Base-by-base conservation (phyloP, 2,113 vertebrate species). In the Brachypteracias leptosomus region DNA sequence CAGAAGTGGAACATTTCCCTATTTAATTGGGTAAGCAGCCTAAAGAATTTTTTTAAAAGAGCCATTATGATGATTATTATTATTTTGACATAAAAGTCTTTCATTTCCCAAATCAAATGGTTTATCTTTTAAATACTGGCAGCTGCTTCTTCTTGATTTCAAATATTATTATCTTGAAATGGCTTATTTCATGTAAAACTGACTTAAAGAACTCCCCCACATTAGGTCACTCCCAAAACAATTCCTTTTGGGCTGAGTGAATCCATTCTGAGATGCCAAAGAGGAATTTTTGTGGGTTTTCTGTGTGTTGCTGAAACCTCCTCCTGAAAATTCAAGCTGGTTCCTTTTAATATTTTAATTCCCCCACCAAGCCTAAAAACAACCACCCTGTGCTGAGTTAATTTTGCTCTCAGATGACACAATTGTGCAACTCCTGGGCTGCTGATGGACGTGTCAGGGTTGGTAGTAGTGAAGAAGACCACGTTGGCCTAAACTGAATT, bases 321-420 rank as follows among this genome's bases (percentile, higher is more conserved):
- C 55, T 85, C 77, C 49, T 87, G 67, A 83, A 95, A 79, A 87
- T 44, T 68, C 66, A 90, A 92, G 38, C 55, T 78, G 82, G 11
- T 92, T 70, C n/a, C 82, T 83, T 83, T 42, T 78, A 65, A 94
- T 68, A 35, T 74, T 84, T 84, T 79, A 73, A 83, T 83, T 92
- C 55, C 49, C 51, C 28, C 61, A 83, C 20, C 38, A 65, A 90
- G 31, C 26, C n/a, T 74, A 52, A 74, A 92, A 87, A 54, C 42
- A 86, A 35, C 54, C 13, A n/a, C 29, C 8, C 35, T 70, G 54
- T 44, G 49, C 82, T 49, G 72, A 63, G 11, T 20, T 74, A 38
- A 38, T 79, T 83, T 49, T 70, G 17, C 35, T 83, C 61, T 87
- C 67, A 35, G 73, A 87, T 74, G 67, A 62, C 76, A 83, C 3